Evolutionary conservation across 2,797 vertebrate genomes (phyloP).

Genomic region (Rhyacichthys aspro): DNA sequence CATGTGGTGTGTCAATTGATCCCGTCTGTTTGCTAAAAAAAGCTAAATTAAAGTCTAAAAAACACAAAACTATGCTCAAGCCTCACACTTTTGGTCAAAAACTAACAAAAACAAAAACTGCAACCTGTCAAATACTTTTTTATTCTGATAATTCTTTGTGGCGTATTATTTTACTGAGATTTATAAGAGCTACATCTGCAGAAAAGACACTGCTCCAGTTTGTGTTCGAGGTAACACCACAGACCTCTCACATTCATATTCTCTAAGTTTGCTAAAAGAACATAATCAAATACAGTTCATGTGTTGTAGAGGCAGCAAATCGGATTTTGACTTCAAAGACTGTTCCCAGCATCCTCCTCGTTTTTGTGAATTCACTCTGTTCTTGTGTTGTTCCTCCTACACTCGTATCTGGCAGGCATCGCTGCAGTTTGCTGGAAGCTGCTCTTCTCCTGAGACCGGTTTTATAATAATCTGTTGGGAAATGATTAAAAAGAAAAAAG

Average conservation of each 20-base stretch:
- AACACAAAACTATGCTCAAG: too few relatives aligned
- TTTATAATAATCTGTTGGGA: slow-evolving; percentile 5
- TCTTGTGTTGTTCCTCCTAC: neutral
- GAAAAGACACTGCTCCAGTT: too few relatives aligned
- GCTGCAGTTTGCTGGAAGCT: neutral
- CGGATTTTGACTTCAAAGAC: neutral
- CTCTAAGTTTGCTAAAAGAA: neutral
- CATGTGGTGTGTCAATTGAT: too few relatives aligned
- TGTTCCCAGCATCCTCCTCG: neutral
- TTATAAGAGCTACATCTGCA: too few relatives aligned
- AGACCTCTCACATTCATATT: neutral
- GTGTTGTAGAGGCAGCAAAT: neutral
- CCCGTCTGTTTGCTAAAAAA: too few relatives aligned
- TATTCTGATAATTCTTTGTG: too few relatives aligned
- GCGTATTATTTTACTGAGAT: too few relatives aligned
- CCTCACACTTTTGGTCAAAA: too few relatives aligned
- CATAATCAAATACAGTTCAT: neutral
- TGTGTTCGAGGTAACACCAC: neutral
- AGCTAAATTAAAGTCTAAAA: too few relatives aligned
- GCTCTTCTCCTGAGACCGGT: neutral
- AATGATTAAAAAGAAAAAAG: neutral
- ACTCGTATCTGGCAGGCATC: neutral
- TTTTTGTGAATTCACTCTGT: slow-evolving; percentile 7
- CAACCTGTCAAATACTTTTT: too few relatives aligned
- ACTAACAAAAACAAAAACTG: too few relatives aligned